Evolutionary conservation across 2,888 invertebrate genomes (phyloP).

Genomic region (Diachrysia chrysitis): DNA sequence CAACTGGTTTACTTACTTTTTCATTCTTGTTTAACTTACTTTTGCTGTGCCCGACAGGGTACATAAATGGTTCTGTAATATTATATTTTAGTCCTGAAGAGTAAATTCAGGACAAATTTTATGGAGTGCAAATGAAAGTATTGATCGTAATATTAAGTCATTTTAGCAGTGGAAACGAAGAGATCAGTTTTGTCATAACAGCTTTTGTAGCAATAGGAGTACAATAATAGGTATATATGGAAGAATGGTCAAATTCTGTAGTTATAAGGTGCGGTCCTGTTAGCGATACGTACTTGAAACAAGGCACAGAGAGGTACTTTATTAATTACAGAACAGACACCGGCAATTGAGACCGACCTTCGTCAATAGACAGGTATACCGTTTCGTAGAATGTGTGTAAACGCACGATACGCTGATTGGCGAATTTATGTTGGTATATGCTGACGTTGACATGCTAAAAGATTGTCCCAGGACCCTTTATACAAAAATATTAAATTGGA

Average conservation of each 20-base stretch:
- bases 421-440: background rate
- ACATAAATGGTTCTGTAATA: too few species aligned
- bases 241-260: background rate
- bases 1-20: too few species aligned
- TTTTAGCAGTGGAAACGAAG: too few species aligned
- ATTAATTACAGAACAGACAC: conserved; percentile 78
- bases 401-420: conserved; percentile 42
- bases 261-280: background rate
- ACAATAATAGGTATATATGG: background rate
- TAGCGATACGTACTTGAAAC: conserved; percentile 39
- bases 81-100: too few species aligned
- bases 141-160: too few species aligned
- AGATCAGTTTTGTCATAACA: background rate
- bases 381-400: conserved; percentile 40
- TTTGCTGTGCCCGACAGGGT: too few species aligned
- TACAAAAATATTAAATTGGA: background rate
- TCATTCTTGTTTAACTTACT: too few species aligned
- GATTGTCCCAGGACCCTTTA: background rate
- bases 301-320: conserved; percentile 61
- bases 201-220: background rate
- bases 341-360: conserved; percentile 77
- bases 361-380: conserved; percentile 45
- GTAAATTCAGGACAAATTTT: too few species aligned
- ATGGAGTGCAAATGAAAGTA: too few species aligned
- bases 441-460: background rate